Evolutionary conservation across 92 coral and sea anemone species (phyloP), one percentile per base, ranked within the genome.

Genomic region (Porites evermanni): DNA sequence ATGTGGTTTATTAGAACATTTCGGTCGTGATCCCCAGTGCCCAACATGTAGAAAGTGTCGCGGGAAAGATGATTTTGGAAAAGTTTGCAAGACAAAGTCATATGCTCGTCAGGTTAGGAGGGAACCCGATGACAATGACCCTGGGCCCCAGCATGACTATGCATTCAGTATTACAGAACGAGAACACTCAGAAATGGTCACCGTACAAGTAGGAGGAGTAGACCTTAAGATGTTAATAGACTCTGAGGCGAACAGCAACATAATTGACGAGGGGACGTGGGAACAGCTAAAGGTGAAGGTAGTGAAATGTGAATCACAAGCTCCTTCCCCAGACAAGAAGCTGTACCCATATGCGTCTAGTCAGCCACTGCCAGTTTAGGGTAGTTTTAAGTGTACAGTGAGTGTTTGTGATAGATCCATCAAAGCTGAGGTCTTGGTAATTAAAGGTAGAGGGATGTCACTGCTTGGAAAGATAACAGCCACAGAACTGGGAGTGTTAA

Each of bases 1-100:
- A 12, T 69, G 89, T 67, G 89, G 86, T n/a, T 51, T 63, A 21
- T 20, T 38, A 21, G 86, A 54, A 11, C 86, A 86, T 63, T 65
- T 32, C n/a, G 84, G 70, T 69, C 86, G 89, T 68, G 89, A 54
- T 78, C 79, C 86, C 18, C 53, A 51, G 17, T 86, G 86, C 78
- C 89, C 89, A 12, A 38, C 44, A 38, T 38, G 44, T 38, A 38
- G 44, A 38, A 38, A 38, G 44, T 38, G 44, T 38, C 6, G 44
- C 44, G 44, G 44, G 44, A 38, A 38, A 38, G 6, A 38, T 38
- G 0, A 38, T 38, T 3, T 38, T 38, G 44, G 0, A 38, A 38
- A 38, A 3, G 64, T 82, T 21, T 82, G 13, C 69, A 2, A 73
- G 90, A 29, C 69, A 32, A 32, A 64, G 80, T 66, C 90, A 87